Evolutionary conservation across 2,888 invertebrate species (phyloP).

Genomic region (Chrysina gloriosa): DNA sequence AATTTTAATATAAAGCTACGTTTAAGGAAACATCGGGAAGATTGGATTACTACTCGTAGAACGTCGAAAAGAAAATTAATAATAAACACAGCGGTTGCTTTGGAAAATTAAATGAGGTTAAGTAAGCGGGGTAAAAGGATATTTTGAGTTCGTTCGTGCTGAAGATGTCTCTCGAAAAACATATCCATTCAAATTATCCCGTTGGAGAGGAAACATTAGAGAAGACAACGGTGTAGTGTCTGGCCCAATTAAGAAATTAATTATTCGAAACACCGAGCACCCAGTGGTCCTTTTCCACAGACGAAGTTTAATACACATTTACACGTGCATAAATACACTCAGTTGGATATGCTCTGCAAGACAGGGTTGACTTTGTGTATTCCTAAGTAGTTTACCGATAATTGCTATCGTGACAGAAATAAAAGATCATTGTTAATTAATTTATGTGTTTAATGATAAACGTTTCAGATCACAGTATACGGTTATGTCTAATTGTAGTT

Average conservation of each 20-base stretch:
- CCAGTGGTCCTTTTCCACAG: slow-evolving; percentile 17
- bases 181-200: slow-evolving; percentile 30
- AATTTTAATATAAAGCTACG: neutral
- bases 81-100: slow-evolving; percentile 27
- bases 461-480: too few species aligned
- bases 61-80: slow-evolving; percentile 25
- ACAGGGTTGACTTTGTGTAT: neutral
- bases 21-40: slow-evolving; percentile 8
- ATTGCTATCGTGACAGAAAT: neutral
- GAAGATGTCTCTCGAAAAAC: slow-evolving; percentile 31
- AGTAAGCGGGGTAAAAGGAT: neutral
- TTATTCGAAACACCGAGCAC: slow-evolving; percentile 20
- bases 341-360: neutral
- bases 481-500: too few species aligned
- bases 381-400: slow-evolving; percentile 7
- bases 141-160: slow-evolving; percentile 19
- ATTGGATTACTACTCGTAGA: slow-evolving; percentile 7
- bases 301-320: slow-evolving; percentile 31
- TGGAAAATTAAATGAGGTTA: slow-evolving; percentile 27
- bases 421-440: too few species aligned
- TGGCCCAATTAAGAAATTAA: slow-evolving; percentile 34
- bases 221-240: slow-evolving; percentile 29
- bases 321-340: slow-evolving; percentile 22
- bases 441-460: too few species aligned
- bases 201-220: slow-evolving; percentile 25